A percentile compares a stretch with the other conserved stretches of the same genome.
These are phyloP conservation scores for Drosophila formosana DNA, from an alignment of 2,888 invertebrate species.

Conservation along the genomic window DNA sequence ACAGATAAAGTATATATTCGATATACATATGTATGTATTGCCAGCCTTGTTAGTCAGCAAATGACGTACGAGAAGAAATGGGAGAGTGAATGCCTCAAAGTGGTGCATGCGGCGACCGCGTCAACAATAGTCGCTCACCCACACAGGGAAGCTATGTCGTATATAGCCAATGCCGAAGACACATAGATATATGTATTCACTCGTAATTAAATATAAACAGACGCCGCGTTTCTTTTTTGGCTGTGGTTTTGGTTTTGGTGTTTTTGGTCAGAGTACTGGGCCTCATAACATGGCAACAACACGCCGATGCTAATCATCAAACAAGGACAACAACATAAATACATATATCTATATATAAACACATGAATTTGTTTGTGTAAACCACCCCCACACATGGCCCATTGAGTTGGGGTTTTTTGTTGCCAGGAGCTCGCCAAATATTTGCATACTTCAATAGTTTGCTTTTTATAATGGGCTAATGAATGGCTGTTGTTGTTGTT, in stretches of 20 bases:
- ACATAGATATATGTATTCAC: slow-evolving; percentile 26
- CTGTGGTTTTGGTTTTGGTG: too few relatives aligned
- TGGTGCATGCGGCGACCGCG: slow-evolving; percentile 39
- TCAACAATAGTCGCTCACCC: slow-evolving; percentile 3
- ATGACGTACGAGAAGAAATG: slow-evolving; percentile 56
- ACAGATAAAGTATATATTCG: slow-evolving; percentile 1
- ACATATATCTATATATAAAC: neutral
- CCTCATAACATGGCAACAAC: slow-evolving; percentile 58
- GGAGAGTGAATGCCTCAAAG: slow-evolving; percentile 32
- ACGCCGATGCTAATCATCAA: slow-evolving; percentile 38
- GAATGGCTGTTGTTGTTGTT: slow-evolving; percentile 5
- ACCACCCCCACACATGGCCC: slow-evolving; percentile 28
- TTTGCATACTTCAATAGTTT: slow-evolving; percentile 40
- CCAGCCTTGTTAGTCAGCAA: slow-evolving; percentile 53
- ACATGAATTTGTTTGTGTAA: slow-evolving; percentile 18
- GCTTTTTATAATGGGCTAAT: slow-evolving; percentile 23
- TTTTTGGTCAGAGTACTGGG: neutral
- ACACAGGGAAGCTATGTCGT: slow-evolving; percentile 12
- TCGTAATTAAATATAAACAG: slow-evolving; percentile 43
- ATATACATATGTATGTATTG: slow-evolving; percentile 4
- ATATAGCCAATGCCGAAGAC: slow-evolving; percentile 66
- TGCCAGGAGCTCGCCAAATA: slow-evolving; percentile 53
- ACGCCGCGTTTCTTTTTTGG: slow-evolving; percentile 45
- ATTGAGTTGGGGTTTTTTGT: slow-evolving; percentile 22
- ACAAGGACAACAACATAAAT: slow-evolving; percentile 40